Base-by-base conservation (phyloP, 2,888 invertebrate genomes). In the Callimorpha dominula region DNA sequence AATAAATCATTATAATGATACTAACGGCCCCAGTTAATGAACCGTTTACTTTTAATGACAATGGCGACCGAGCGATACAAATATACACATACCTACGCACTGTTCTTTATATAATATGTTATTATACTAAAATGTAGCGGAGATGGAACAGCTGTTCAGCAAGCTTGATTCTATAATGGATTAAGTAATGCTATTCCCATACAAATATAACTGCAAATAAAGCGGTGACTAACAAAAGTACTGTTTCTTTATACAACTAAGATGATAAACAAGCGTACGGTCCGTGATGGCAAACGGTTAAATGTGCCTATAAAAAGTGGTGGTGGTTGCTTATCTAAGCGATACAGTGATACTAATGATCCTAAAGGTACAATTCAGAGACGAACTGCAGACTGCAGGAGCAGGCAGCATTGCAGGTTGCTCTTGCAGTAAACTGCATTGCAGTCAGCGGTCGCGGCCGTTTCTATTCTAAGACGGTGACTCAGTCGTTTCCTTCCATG, bases 11-110 rank as follows among this genome's bases (percentile, higher is more conserved):
- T 8, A n/a, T 52, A 82, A 65, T 52, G 68, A 78, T 42, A n/a
- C 54, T 69, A 72, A 78, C 68, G 73, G 31, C 62, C n/a, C 31
- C 60, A 68, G 68, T 75, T 75, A 78, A 81, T 80, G 81, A 83
- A 73, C 72, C 72, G 75, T 68, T 70, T 71, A 70, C 71, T 75
- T 71, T 49, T 74, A 54, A 77, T 63, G 65, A 65, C 60, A 70
- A 71, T 42, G 54, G 65, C 64, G 31, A 65, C 73, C 54, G 71
- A 71, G 73, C 78, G 71, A 65, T 49, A 50, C 71, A 14, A 52
- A 57, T 9, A 69, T 31, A 42, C n/a, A 20, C 20, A 49, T 68
- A 68, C n/a, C 50, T 43, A 42, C 20, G 20, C 14, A 70, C 17
- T 42, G 7, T 50, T 63, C 9, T 68, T 68, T 49, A 14, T 31